A percentile compares a stretch with the other conserved stretches of the same genome.
These are phyloP conservation scores for Psylliodes chrysocephalus DNA, from an alignment of 2,888 invertebrate genomes.

Conservation along the genomic window DNA sequence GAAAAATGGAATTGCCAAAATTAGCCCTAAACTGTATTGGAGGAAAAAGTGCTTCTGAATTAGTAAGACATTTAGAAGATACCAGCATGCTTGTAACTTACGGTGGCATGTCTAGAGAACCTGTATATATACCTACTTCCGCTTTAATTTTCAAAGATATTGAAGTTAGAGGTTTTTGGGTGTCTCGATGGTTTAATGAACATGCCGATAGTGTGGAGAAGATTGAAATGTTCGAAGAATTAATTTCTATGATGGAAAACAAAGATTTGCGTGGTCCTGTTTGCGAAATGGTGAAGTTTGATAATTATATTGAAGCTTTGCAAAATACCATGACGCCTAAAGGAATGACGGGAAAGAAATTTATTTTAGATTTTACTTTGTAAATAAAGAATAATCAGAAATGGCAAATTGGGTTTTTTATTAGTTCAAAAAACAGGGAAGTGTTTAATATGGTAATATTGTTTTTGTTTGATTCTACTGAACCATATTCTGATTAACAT, in stretches of 20 bases:
- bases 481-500: no score
- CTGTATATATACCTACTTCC: conserved; percentile 84
- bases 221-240: conserved; percentile 78
- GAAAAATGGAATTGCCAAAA: conserved; percentile 72
- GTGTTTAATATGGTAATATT: no score
- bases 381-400: neutral
- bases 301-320: conserved; percentile 80
- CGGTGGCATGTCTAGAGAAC: conserved; percentile 93
- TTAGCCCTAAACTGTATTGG: conserved; percentile 95
- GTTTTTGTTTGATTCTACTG: no score
- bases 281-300: conserved; percentile 76
- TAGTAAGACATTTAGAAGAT: conserved; percentile 77
- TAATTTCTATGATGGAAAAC: conserved; percentile 75
- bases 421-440: no score
- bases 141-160: conserved; percentile 87
- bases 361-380: conserved; percentile 71
- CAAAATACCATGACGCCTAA: conserved; percentile 73
- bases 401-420: no score
- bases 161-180: conserved; percentile 87
- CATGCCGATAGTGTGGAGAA: conserved; percentile 70
- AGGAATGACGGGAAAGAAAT: conserved; percentile 83
- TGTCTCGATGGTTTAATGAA: conserved; percentile 83
- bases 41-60: conserved; percentile 86
- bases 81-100: conserved; percentile 90
- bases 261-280: conserved; percentile 79